Base-by-base conservation (phyloP, 1,140 invertebrate species). In the Listronotus bonariensis region DNA sequence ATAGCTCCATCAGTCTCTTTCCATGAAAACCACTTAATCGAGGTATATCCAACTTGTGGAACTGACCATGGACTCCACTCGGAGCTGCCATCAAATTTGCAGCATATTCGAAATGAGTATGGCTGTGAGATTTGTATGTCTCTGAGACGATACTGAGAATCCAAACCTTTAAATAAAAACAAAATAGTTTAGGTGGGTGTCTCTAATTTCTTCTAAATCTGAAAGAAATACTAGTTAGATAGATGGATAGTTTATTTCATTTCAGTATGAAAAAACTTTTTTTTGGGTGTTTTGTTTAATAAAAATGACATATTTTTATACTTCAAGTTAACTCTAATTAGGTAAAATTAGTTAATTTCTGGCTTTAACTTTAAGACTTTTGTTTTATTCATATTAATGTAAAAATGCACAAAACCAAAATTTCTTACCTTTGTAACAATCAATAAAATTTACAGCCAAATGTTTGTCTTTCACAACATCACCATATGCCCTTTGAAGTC, bases 11-110 rank as follows among this genome's bases (percentile, higher is more conserved):
- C 26, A 54, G 57, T 67, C 10, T 45, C 10, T 51, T 68, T 61
- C 72, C 73, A 76, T 15, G 56, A 68, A 61, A 71, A 72, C 31
- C 65, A 65, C 17, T 68, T 70, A 12, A 75, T 38, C 7, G 54
- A 69, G 0, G 74, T 76, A 36, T 36, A 34, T 34, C 63, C 59
- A 0, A 69, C 64, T 69, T 74, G 63, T 26, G 72, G 62, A 20
- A 75, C 20, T 17, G 74, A 76, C 73, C 73, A 76, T 9, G 72
- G 72, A 52, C 69, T 75, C 72, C 72, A 76, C 5, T 69, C 58
- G 6, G 61, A 53, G 12, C 55, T 52, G n/a, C 73, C 73, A 49
- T 74, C 73, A 46, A 68, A 76, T 54, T 73, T 76, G 53, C 73
- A 75, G 63, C 72, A 69, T 12, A 76, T 72, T 45, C 73, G 58